Percentiles rank a stretch among this genome's conserved stretches.
Conservation (phyloP, 2,888 invertebrate genomes). For the Drosophila aldrichi region DNA sequence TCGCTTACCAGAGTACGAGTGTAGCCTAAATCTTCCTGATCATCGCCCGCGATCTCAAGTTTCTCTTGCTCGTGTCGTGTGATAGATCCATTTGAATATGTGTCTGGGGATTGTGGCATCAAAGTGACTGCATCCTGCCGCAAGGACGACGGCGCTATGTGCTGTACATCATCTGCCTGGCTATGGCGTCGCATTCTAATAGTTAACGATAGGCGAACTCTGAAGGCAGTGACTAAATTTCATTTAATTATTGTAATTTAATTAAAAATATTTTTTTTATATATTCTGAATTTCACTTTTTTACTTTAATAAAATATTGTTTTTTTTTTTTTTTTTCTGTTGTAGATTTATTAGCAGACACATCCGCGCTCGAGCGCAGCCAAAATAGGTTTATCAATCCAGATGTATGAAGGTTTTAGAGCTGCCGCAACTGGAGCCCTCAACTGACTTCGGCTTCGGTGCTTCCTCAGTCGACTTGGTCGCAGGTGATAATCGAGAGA, state of each 20-base stretch:
- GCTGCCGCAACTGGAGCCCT: slow-evolving; percentile 13
- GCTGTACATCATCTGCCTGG: slow-evolving; percentile 28
- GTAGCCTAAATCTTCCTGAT: slow-evolving; percentile 51
- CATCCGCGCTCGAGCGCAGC: slow-evolving; percentile 40
- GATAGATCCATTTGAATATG: slow-evolving; percentile 25
- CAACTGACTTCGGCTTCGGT: slow-evolving; percentile 1
- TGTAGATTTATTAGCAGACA: slow-evolving; percentile 13
- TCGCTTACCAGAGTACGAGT: slow-evolving; percentile 49
- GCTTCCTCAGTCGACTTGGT: slow-evolving; percentile 16
- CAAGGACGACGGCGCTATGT: slow-evolving; percentile 27
- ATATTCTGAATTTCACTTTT: slow-evolving; percentile 15
- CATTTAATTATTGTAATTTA: not conserved
- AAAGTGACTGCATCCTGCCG: slow-evolving; percentile 19
- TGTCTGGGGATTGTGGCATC: slow-evolving; percentile 20
- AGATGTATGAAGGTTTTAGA: slow-evolving; percentile 23
- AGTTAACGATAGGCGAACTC: not conserved
- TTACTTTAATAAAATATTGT: not conserved
- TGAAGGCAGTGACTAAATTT: not conserved
- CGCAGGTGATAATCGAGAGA: slow-evolving; percentile 21
- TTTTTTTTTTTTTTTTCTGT: not conserved
- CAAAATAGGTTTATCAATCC: slow-evolving; percentile 40
- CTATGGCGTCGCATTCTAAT: slow-evolving; percentile 24
- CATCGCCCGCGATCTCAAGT: slow-evolving; percentile 40
- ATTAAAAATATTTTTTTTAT: not conserved
- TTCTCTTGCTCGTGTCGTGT: slow-evolving; percentile 38